Percentiles rank a stretch among this genome's conserved stretches.
Evolutionary conservation across 2,888 invertebrate genomes (phyloP).

Genomic region (Stramonita haemastoma): DNA sequence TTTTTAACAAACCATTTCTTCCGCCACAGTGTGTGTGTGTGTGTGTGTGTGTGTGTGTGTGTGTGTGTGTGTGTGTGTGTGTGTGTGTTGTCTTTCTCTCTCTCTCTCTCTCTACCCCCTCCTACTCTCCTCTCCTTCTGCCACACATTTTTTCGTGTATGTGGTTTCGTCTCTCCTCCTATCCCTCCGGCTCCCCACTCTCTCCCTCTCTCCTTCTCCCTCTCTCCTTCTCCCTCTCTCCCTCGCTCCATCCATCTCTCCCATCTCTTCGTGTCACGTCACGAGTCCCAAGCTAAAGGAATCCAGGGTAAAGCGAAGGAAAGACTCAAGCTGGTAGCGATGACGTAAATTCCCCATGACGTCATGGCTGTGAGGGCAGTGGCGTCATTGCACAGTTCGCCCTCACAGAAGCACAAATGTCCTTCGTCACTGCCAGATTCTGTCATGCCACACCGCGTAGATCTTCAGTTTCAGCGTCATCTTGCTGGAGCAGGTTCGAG

Average conservation of each 20-base stretch:
- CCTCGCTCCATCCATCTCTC: background rate
- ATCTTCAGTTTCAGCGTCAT: constrained; percentile 63
- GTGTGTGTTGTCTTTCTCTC: too few relatives aligned
- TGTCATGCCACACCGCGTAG: constrained; percentile 68
- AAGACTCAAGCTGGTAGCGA: background rate
- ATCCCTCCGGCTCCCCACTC: too few relatives aligned
- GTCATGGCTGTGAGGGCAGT: background rate
- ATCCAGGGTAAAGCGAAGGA: background rate
- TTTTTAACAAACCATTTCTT: too few relatives aligned
- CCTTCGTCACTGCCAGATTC: constrained; percentile 68
- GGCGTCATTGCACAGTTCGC: constrained; percentile 63
- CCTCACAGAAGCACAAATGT: constrained; percentile 70
- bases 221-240: background rate
- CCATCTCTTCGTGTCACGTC: background rate
- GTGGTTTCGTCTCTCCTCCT: too few relatives aligned
- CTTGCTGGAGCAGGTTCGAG: constrained; percentile 66
- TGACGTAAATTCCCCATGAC: constrained; percentile 22
- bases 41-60: too few relatives aligned
- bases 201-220: too few relatives aligned
- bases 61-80: too few relatives aligned
- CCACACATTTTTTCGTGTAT: too few relatives aligned
- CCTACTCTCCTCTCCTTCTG: too few relatives aligned
- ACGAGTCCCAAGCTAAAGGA: background rate
- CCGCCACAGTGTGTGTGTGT: too few relatives aligned
- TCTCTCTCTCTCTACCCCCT: too few relatives aligned